Conservation (phyloP, 2,888 invertebrate genomes). For the Mechanitis messenoides region DNA sequence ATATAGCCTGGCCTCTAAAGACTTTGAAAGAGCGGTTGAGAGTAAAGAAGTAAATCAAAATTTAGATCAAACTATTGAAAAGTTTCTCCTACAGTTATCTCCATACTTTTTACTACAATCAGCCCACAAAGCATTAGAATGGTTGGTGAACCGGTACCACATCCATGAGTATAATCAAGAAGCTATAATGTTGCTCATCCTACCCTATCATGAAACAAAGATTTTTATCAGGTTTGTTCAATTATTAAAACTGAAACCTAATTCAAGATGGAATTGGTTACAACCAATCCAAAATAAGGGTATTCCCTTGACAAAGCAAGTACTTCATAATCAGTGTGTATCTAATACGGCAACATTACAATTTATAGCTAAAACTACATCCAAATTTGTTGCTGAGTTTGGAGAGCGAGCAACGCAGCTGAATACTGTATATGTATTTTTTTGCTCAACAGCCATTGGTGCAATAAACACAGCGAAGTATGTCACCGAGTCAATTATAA, state of each 20-base stretch:
- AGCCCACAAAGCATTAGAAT: conserved; percentile 93
- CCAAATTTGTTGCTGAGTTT: conserved; percentile 75
- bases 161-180: conserved; percentile 93
- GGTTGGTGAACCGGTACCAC: conserved; percentile 93
- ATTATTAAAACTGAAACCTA: conserved; percentile 79
- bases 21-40: conserved; percentile 88
- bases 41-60: conserved; percentile 83
- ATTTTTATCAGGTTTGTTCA: conserved; percentile 90
- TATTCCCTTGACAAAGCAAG: conserved; percentile 82
- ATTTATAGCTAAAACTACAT: conserved; percentile 50
- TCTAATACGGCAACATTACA: conserved; percentile 58
- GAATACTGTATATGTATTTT: conserved; percentile 87
- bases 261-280: conserved; percentile 86
- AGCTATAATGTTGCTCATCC: conserved; percentile 84
- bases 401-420: conserved; percentile 77
- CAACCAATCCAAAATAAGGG: conserved; percentile 84
- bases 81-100: conserved; percentile 87
- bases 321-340: conserved; percentile 83
- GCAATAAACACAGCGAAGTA: conserved; percentile 76
- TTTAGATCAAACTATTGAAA: conserved; percentile 84
- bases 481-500: conserved; percentile 80
- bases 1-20: conserved; percentile 85
- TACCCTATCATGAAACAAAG: conserved; percentile 96
- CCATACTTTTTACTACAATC: conserved; percentile 93
- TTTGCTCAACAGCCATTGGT: conserved; percentile 84